A percentile compares a stretch with the other conserved stretches of the same genome.
Evolutionary conservation across 2,797 vertebrate genomes (phyloP).

Genomic region (Siniperca scherzeri): DNA sequence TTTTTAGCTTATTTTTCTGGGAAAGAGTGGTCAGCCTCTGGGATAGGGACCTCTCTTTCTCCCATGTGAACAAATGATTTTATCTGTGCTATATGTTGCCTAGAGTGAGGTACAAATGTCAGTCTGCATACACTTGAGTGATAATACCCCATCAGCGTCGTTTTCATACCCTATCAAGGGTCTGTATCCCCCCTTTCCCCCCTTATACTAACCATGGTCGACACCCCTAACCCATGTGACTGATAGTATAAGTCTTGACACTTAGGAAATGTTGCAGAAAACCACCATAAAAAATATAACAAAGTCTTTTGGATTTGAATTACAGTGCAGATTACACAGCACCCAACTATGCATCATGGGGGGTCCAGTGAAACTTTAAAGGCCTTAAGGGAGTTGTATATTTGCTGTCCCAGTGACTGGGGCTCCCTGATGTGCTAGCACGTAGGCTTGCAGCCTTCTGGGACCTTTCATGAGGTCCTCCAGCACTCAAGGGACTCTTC

Average conservation of each 20-base stretch:
- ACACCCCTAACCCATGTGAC: slow-evolving; percentile 1
- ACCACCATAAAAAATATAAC: not conserved
- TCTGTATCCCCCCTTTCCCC: not conserved
- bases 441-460: slow-evolving; percentile 48
- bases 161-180: slow-evolving; percentile 2
- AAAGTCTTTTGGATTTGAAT: not conserved
- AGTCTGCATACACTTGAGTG: slow-evolving; percentile 37
- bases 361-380: slow-evolving; percentile 43
- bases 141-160: slow-evolving; percentile 26
- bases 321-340: not conserved
- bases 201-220: not conserved
- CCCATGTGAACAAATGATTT: slow-evolving; percentile 59
- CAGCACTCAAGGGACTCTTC: slow-evolving; percentile 10
- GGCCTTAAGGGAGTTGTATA: slow-evolving; percentile 44
- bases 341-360: slow-evolving; percentile 36
- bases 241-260: not conserved
- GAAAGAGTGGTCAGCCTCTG: slow-evolving; percentile 34
- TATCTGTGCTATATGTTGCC: slow-evolving; percentile 56
- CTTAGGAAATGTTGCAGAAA: not conserved
- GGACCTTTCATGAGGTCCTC: slow-evolving; percentile 41
- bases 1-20: slow-evolving; percentile 48
- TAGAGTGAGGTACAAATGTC: slow-evolving; percentile 60
- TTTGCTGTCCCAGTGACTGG: slow-evolving; percentile 51
- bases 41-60: slow-evolving; percentile 42
- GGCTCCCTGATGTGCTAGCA: slow-evolving; percentile 34